Base-by-base conservation (phyloP, 2,888 invertebrate species). In the Itoplectis maculator region DNA sequence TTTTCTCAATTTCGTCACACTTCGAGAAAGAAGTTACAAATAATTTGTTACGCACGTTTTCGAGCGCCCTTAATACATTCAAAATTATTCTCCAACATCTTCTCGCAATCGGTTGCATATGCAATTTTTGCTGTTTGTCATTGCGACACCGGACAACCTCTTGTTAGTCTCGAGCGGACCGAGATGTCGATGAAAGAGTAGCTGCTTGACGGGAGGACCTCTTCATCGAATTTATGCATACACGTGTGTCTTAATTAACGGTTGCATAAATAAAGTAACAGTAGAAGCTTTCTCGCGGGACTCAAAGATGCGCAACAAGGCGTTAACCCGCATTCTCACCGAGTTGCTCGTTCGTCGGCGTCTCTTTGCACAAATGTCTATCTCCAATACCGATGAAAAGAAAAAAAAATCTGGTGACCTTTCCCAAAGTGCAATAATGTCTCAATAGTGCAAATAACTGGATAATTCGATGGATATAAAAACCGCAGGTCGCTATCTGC, bases 361-460 rank as follows among this genome's bases (percentile, higher is more conserved):
- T 9, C 7, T 18, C 9, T n/a, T 35, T 9, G 11, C n/a, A 61
- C 18, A 40, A 54, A 61, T 61, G 2, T 61, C 15, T 29, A 29
- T 37, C 59, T 59, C n/a, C 37, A 61, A 37, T 35, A 37, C 59
- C 8, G 9, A 61, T 37, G 15, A 37, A 61, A 70, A 73, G 54
- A 77, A 68, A 40, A 70, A 73, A 61, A 77, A 68, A 40, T 23
- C 23, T 42, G 35, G 63, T 80, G 82, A 79, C 82, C 82, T 83
- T 83, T 83, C 49, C 47, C 54, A 77, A 83, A 83, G 82, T 80
- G 73, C 82, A 65, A 65, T 66, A 75, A 73, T 51, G 68, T 69
- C 20, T 35, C 63, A 47, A 77, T 56, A 37, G 54, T 73, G 45
- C 63, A 23, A 80, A 77, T 80, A 59, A 63, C 40, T 20, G 47